These are phyloP conservation scores for Gerris buenoi DNA, from an alignment of 1,140 invertebrate genomes.

Conservation along the genomic window DNA sequence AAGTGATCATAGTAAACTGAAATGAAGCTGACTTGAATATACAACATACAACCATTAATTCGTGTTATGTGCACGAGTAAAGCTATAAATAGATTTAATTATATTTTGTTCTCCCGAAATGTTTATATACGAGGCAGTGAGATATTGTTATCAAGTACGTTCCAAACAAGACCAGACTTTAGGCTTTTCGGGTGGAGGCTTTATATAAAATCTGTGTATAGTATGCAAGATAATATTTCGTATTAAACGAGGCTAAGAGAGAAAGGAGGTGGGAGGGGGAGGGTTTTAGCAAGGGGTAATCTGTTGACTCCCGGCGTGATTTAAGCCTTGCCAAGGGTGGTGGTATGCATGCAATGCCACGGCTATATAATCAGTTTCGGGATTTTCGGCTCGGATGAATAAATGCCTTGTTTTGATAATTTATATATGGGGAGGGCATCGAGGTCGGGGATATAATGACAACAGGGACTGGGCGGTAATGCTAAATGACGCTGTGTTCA, in stretches of 20 bases:
- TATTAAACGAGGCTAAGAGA: neutral
- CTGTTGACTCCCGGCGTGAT: neutral
- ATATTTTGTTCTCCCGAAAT: too few relatives aligned
- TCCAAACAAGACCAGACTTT: too few relatives aligned
- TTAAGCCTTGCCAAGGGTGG: neutral
- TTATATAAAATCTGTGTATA: too few relatives aligned
- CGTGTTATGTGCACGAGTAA: too few relatives aligned
- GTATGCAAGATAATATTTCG: neutral
- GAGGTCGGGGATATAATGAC: neutral
- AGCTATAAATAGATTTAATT: too few relatives aligned
- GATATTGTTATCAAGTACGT: too few relatives aligned
- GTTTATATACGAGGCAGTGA: too few relatives aligned
- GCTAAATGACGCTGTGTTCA: neutral
- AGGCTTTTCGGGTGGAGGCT: too few relatives aligned
- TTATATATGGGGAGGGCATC: neutral
- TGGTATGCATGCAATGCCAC: neutral
- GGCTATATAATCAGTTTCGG: neutral
- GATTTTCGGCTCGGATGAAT: neutral
- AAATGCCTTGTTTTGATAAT: neutral
- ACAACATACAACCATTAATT: too few relatives aligned
- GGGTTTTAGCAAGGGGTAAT: neutral
- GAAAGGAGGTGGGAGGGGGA: neutral
- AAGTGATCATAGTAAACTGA: too few relatives aligned
- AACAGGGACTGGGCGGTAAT: neutral
- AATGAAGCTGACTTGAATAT: too few relatives aligned